Evolutionary conservation across 2,113 vertebrate genomes (phyloP).

Genomic region (Aplodontia rufa): DNA sequence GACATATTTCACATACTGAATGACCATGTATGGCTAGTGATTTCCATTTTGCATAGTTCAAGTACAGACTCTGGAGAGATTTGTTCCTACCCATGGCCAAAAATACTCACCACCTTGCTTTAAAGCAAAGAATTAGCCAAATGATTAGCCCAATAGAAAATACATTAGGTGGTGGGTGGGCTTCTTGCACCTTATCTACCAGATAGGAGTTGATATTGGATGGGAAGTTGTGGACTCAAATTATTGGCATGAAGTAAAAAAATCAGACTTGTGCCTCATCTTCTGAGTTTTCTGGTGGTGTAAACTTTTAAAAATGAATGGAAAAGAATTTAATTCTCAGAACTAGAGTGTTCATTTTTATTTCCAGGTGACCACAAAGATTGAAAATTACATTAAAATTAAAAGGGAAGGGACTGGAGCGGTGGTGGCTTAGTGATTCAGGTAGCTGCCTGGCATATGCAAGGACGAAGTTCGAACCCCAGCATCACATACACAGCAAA

Average conservation of each 20-base stretch:
- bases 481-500: no score
- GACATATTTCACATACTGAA: not conserved
- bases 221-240: not conserved
- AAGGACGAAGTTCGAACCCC: no score
- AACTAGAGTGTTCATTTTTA: not conserved
- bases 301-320: not conserved
- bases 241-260: not conserved
- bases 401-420: no score
- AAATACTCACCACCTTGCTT: not conserved
- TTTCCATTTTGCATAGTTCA: not conserved
- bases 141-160: not conserved
- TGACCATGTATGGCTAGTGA: not conserved
- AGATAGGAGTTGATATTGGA: not conserved
- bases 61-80: not conserved
- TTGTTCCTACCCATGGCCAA: not conserved
- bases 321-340: conserved; percentile 21
- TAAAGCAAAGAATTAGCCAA: not conserved
- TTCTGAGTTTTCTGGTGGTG: not conserved
- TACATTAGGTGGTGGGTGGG: not conserved
- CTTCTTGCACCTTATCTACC: not conserved
- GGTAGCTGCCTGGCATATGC: no score
- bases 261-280: not conserved
- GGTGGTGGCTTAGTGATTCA: no score
- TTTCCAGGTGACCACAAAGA: not conserved
- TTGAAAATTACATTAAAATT: not conserved